These are phyloP conservation scores for Pristionchus arcanus DNA, from an alignment of 2,888 invertebrate genomes.

Conservation along the genomic window DNA sequence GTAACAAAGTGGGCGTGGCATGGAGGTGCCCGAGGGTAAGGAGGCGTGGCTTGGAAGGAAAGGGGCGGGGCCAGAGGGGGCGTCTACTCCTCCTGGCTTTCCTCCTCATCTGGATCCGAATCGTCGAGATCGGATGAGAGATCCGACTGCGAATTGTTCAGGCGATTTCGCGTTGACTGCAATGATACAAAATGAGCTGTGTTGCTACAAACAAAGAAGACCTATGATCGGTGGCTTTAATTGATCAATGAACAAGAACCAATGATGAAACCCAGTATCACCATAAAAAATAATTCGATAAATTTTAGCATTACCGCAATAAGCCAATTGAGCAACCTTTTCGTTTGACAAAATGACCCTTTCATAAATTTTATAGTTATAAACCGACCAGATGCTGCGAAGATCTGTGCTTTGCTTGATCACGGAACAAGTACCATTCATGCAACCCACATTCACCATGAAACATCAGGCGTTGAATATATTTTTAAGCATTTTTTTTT, in stretches of 20 bases:
- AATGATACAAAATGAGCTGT: no score
- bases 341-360: no score
- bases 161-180: conserved; percentile 17
- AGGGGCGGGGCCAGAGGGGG: background rate
- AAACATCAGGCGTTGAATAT: no score
- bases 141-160: conserved; percentile 6
- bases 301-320: no score
- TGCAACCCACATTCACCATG: no score
- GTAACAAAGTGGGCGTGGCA: background rate
- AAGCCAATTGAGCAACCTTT: no score
- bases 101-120: background rate
- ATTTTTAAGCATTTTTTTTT: background rate
- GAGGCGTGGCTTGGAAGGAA: no score
- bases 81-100: conserved; percentile 23
- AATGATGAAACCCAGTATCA: background rate
- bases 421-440: no score
- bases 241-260: background rate
- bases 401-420: no score
- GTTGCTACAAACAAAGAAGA: background rate
- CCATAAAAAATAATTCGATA: background rate
- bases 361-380: no score
- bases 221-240: background rate
- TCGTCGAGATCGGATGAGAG: background rate
- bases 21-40: background rate
- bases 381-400: no score